Base-by-base conservation (phyloP, 2,888 invertebrate genomes). In the Diaphora mendica region DNA sequence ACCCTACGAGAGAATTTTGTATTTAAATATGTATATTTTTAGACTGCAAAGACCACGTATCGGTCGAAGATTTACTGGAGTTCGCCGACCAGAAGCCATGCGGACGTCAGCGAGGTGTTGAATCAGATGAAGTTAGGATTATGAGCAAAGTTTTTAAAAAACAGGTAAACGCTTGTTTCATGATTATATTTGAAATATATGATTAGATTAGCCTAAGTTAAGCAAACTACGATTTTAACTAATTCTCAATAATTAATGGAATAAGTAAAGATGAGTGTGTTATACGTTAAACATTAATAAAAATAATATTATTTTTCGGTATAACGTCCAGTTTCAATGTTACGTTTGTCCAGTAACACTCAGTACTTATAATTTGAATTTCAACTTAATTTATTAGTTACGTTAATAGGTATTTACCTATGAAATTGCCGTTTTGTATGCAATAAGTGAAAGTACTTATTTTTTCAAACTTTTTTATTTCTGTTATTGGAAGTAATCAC, bases 81-180 rank as follows among this genome's bases (percentile, higher is more conserved):
- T 99, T 99, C 88, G 98, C 98, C 0, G 97, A 98, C 89, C 97
- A 97, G 82, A 98, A 97, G 79, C 98, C 98, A 0, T 97, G 97
- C 83, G 98, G 98, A 0, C 96, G 97, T 65, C 98, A 98, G 68
- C 96, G 98, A 9, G 98, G 98, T 23, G 97, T 97, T 23, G 98
- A 98, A 90, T 98, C 98, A 0, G 99, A 99, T 89, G 99, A 99
- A 96, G 98, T 99, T 64, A 96, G 99, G 82, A 98, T 99, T 64
- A 98, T 99, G 98, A 96, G 97, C 85, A 99, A 98, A 94, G 98
- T 99, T 33, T 96, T 99, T 67, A 97, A 97, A 78, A 95, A 97
- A 84, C 96, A 97, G 94, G 97, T 97, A 55, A 74, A 51, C 44
- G 5, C 15, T 66, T 26, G 55, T 11, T 59, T 13, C 13, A 26